These are phyloP conservation scores for Nibea albiflora DNA, from an alignment of 2,113 vertebrate genomes.

Conservation along the genomic window DNA sequence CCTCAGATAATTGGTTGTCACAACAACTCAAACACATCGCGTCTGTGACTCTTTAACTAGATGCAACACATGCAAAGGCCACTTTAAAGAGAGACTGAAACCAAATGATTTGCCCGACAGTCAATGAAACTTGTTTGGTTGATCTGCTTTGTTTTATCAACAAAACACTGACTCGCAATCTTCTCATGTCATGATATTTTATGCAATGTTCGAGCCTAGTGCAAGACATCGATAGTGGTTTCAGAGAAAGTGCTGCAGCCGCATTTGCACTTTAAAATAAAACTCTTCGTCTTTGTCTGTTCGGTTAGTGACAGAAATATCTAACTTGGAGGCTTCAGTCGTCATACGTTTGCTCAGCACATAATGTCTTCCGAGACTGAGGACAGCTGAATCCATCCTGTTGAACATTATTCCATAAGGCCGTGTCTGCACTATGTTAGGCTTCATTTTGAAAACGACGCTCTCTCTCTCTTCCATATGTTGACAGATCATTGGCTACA, in stretches of 20 bases:
- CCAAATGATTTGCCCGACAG: not conserved
- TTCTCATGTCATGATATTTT: too few relatives aligned
- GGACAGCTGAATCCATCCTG: not conserved
- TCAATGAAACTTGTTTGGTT: not conserved
- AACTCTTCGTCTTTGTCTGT: slow-evolving; percentile 30
- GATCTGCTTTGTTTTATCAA: not conserved
- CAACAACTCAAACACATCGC: not conserved
- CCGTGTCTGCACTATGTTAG: not conserved
- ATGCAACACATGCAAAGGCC: not conserved
- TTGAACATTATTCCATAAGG: not conserved
- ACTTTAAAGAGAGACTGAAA: not conserved
- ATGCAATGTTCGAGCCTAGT: not conserved
- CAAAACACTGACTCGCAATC: too few relatives aligned
- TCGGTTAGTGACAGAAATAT: slow-evolving; percentile 40
- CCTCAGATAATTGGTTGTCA: slow-evolving; percentile 19
- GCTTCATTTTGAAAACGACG: not conserved
- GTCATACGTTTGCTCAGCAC: not conserved
- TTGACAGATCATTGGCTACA: not conserved
- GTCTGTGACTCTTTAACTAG: slow-evolving; percentile 4
- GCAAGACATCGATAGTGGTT: not conserved
- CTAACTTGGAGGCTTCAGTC: not conserved
- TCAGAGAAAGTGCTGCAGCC: not conserved
- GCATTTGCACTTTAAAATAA: slow-evolving; percentile 34
- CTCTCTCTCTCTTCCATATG: not conserved
- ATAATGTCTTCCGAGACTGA: not conserved